Evolutionary conservation across 2,797 vertebrate species (phyloP), one percentile per base, ranked within the genome.

Genomic region (Euphonia xanthogaster): DNA sequence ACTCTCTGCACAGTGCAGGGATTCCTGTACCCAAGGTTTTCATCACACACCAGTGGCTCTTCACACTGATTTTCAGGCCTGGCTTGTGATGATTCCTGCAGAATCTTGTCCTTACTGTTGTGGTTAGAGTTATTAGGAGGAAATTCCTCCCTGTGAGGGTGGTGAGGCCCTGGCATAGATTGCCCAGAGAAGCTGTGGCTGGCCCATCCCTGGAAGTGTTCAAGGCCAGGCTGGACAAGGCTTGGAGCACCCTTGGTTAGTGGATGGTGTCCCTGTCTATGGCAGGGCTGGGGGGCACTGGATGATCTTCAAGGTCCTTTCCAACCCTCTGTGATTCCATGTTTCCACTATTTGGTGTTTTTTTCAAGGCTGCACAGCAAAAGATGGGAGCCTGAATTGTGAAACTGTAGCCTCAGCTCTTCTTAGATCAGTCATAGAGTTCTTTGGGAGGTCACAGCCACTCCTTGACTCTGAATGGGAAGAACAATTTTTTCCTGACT

Each of bases 141-240:
- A 39, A 63, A 45, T 63, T 61, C 17, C 15, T 75, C n/a, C 9
- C 24, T 33, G 24, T 19, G 48, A 55, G 1, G 16, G n/a, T 37
- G 31, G 6, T 3, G 9, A 55, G 35, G 20, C 9, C 16, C 50
- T 44, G n/a, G 42, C 14, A 68, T 5, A 42, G 4, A 4, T 6
- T 68, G 14, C 23, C 1, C 55, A 62, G 37, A 50, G 37, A 33
- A 62, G 37, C 5, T 75, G 55, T 50, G 19, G 9, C 20, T 75
- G 5, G 18, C 40, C 40, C 40, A 42, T 42, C 6, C 12, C 42
- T 33, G 57, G 20, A 42, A 75, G 9, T n/a, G n/a, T 30, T 11
- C 63, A 68, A 70, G 20, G 12, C 3, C 12, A 51, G 44, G 24
- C 0, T 35, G 30, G n/a, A 55, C 0, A 1, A 7, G 10, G 5